Evolutionary conservation across 2,113 vertebrate genomes (phyloP), one percentile per base, ranked within the genome.

Genomic region (Pseudopodoces humilis): DNA sequence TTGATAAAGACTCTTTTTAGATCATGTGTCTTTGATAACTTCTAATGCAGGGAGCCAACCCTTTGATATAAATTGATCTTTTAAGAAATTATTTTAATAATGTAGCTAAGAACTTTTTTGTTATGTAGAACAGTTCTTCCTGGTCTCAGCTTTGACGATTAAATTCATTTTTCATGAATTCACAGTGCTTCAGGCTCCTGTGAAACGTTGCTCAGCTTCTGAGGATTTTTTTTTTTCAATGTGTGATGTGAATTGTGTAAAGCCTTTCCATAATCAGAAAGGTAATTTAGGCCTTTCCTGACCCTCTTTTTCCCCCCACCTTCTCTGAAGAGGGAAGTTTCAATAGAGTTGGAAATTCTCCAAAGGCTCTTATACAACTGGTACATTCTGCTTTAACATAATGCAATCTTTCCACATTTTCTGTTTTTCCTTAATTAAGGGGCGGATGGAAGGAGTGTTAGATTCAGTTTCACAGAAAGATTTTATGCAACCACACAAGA

Each of bases 91-190:
- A 86, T 96, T 97, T 97, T 92, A 97, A 93, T 97, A 97, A 96
- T 95, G 93, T 63, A 72, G 65, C 84, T 89, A 89, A 88, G 92
- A 93, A 94, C 70, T 93, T 97, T 96, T 97, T 97, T 95, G 95
- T 98, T 97, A 97, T 95, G 89, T 95, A 96, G 94, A 97, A 33
- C 76, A 92, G 96, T 85, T 92, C 50, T 92, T 82, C 88, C 87
- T 92, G 55, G 84, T 86, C 90, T 92, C 83, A 86, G 92, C 94
- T 97, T 96, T 95, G 96, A 96, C 80, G 67, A 77, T 14, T 91
- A 91, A 96, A 97, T 98, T 97, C 91, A 97, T 96, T 97, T 98
- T 97, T 97, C 93, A 95, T 96, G 95, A 96, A 90, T 92, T 92
- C 82, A n/a, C 71, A 94, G 70, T 59, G 80, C 96, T 97, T 91